Base-by-base conservation (phyloP, 2,888 invertebrate genomes). In the Drosophila hamatofila region DNA sequence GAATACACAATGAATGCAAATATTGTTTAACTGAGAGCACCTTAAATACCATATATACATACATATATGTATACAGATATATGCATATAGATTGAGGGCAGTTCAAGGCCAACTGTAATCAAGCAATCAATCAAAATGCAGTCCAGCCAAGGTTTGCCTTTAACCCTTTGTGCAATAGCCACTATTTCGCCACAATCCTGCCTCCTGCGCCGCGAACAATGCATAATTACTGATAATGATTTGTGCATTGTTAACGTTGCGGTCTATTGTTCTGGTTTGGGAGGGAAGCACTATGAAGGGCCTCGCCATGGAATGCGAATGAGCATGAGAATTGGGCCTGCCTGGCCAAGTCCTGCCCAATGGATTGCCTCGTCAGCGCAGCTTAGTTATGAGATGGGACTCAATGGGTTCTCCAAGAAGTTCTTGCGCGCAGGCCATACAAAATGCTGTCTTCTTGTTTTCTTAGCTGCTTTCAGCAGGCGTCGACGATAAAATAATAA, bases 171-270 rank as follows among this genome's bases (percentile, higher is more conserved):
- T 30, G 42, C 30, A 48, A 23, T 27, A 25, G n/a, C 48, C 23
- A 33, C 16, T 49, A 49, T 54, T 33, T 27, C 12, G 37, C 25
- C 16, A 9, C 41, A 39, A 44, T 44, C 39, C 52, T 44, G 68
- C 39, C 37, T 39, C 54, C 23, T 35, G 54, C 54, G 39, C 54
- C 37, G 39, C 58, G 73, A 86, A 83, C 88, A 83, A 83, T 83
- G 89, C 83, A 83, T 89, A 83, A 83, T 89, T 89, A 89, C 89
- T 87, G 83, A 89, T 89, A 83, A 89, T 89, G 83, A 89, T 83
- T 83, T 79, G 80, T 79, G 73, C 88, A 83, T 83, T 83, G 89
- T 83, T 87, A 73, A 44, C 66, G 62, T 69, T 58, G 27, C 11
- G 37, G 41, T 81, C 89, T 83, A 87, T 83, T 83, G 89, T 83